These are phyloP conservation scores for Drosophila orena DNA, from an alignment of 1,140 invertebrate genomes.

Conservation along the genomic window DNA sequence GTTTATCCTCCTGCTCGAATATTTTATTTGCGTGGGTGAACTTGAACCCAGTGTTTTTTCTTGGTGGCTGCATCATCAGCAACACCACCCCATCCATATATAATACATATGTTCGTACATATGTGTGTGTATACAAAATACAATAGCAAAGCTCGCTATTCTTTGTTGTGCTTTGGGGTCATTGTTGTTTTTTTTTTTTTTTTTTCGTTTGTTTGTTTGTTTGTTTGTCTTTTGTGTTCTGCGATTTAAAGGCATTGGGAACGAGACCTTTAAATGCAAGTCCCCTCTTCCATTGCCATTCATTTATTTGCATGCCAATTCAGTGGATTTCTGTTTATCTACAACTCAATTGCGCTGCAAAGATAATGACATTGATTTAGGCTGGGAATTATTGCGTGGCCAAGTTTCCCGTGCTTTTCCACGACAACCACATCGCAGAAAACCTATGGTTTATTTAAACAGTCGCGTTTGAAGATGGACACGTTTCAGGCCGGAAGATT, in stretches of 20 bases:
- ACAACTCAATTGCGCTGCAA: slow-evolving; percentile 51
- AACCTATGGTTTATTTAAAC: not conserved
- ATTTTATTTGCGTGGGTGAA: slow-evolving; percentile 50
- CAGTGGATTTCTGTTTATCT: slow-evolving; percentile 50
- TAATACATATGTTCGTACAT: not conserved
- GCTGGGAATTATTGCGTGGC: slow-evolving; percentile 16
- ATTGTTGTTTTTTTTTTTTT: not conserved
- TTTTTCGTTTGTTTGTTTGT: not conserved
- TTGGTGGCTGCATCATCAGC: slow-evolving; percentile 19
- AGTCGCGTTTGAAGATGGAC: not conserved
- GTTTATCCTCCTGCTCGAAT: slow-evolving; percentile 9
- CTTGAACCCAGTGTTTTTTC: slow-evolving; percentile 46
- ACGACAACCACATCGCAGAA: slow-evolving; percentile 1
- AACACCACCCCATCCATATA: not conserved
- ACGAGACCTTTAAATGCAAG: slow-evolving; percentile 48
- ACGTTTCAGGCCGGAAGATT: not conserved
- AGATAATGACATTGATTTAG: slow-evolving; percentile 8
- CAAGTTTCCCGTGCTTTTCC: not conserved
- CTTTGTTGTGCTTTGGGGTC: slow-evolving; percentile 23
- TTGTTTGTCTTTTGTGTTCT: slow-evolving; percentile 1
- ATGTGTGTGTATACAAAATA: slow-evolving; percentile 3
- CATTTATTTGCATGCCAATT: slow-evolving; percentile 73
- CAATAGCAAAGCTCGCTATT: slow-evolving; percentile 10
- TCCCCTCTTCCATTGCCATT: slow-evolving; percentile 36
- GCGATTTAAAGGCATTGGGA: slow-evolving; percentile 23